Base-by-base conservation (phyloP, 2,888 invertebrate species). In the Colostygia pectinataria region DNA sequence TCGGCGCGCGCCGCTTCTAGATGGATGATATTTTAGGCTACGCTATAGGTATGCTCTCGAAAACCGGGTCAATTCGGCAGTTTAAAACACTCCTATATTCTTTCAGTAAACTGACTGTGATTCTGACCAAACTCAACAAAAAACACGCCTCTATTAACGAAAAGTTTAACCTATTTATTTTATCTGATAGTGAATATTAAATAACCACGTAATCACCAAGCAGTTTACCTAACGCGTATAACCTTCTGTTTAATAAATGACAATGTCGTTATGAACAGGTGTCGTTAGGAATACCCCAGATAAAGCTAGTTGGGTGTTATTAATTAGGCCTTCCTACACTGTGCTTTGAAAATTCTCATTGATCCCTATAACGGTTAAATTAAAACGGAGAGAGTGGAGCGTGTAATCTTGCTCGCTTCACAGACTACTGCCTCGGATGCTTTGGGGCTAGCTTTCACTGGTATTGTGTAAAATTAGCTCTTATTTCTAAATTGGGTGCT, bases 21-120 rank as follows among this genome's bases (percentile, higher is more conserved):
- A 74, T 70, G 63, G 66, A 68, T 48, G 69, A 63, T 76, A 80
- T 80, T 81, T 80, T 68, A 65, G 64, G 55, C 57, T 64, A 62
- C 66, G 73, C 68, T 68, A 69, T 66, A 60, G 2, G 4, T 6
- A 20, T 20, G 34, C 64, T 68, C 66, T 59, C 43, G 43, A 56
- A 72, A 81, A 71, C 65, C 63, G 55, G 79, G 74, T 73, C 79
- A 63, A 45, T 49, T 60, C 58, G 62, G 65, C 64, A 72, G 78
- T 75, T 66, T 65, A 66, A 70, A 71, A 66, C 55, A 53, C 59
- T 41, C 3, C 25, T 61, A 18, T 18, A 18, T 4, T 6, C 20
- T 20, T 18, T 4, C 2, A 18, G 6, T 20, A 20, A 6, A 6
- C 20, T 1, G 20, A 20, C 1, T 20, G 3, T 20, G 6, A 5